phyloP scores from a whole-genome alignment of 1,140 invertebrate species.

The Drosophila orosa region DNA sequence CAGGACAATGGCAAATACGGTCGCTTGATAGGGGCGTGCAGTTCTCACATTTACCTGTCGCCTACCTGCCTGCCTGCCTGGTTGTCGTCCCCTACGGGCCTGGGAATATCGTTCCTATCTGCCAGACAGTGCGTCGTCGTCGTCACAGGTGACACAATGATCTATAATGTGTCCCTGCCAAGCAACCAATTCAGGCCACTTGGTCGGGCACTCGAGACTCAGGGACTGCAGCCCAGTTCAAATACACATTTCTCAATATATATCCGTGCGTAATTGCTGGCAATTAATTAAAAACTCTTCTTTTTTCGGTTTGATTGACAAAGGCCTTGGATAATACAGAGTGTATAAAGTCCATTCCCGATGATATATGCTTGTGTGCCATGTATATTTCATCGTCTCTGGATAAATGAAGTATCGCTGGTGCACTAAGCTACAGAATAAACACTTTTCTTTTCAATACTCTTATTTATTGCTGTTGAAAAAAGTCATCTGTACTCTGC shows the following conservation, averaged over 20 bases:
- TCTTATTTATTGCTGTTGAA: neutral
- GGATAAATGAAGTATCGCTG: neutral
- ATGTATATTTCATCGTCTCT: neutral
- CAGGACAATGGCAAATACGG: slow-evolving; percentile 63
- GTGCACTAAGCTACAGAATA: slow-evolving; percentile 4
- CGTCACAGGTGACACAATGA: slow-evolving; percentile 72
- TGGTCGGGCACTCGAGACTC: slow-evolving; percentile 16
- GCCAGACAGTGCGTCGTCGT: slow-evolving; percentile 74
- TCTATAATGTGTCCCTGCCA: slow-evolving; percentile 58
- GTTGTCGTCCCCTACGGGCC: slow-evolving; percentile 28
- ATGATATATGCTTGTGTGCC: slow-evolving; percentile 5
- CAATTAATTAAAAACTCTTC: slow-evolving; percentile 61
- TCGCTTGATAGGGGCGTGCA: slow-evolving; percentile 83
- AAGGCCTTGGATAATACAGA: slow-evolving; percentile 9
- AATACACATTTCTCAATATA: slow-evolving; percentile 61
- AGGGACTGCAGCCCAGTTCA: slow-evolving; percentile 27
- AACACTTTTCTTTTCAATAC: neutral
- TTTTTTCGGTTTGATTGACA: slow-evolving; percentile 13
- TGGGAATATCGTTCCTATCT: slow-evolving; percentile 70
- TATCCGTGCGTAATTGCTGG: slow-evolving; percentile 54
- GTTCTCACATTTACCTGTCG: slow-evolving; percentile 61
- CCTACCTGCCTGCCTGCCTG: slow-evolving; percentile 36
- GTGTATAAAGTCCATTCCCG: slow-evolving; percentile 33
- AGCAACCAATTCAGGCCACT: slow-evolving; percentile 36
- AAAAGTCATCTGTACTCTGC: neutral